phyloP scores from a whole-genome alignment of 2,888 invertebrate genomes.

The Parasteatoda lunata region DNA sequence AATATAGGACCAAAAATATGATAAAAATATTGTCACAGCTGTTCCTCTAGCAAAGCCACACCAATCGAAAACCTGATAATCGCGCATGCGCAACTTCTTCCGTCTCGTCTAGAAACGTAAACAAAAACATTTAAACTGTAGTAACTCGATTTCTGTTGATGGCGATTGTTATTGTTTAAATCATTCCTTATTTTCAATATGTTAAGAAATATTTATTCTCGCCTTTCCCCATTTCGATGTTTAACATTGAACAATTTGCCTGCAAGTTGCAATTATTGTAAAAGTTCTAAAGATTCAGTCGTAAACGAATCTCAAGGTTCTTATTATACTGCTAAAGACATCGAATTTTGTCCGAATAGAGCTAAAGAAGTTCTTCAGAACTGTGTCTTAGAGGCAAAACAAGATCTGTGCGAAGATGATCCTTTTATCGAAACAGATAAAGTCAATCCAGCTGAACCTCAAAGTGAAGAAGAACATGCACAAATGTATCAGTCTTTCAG shows the following conservation, averaged over 20 bases:
- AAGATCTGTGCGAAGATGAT: slow-evolving; percentile 23
- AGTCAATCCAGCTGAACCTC: neutral
- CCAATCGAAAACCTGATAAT: no score
- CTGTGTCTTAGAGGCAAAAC: slow-evolving; percentile 42
- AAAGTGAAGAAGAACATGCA: slow-evolving; percentile 77
- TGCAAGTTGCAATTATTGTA: neutral
- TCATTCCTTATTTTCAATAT: neutral
- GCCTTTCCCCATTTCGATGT: neutral
- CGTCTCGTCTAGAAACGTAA: neutral
- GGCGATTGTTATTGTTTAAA: neutral
- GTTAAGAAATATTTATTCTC: neutral
- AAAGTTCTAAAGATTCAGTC: slow-evolving; percentile 3
- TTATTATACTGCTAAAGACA: slow-evolving; percentile 57
- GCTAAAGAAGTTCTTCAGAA: slow-evolving; percentile 64
- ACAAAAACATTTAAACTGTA: neutral
- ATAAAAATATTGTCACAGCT: no score
- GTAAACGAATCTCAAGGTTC: slow-evolving; percentile 43
- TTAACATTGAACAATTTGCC: neutral
- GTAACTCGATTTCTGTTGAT: neutral
- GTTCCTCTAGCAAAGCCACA: no score
- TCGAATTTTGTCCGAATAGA: slow-evolving; percentile 59
- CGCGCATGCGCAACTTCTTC: no score
- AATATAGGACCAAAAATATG: no score
- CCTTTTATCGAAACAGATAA: slow-evolving; percentile 2
- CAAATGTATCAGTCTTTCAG: slow-evolving; percentile 82